Conservation (phyloP, 2,797 vertebrate genomes). For the Eulemur rubriventer region DNA sequence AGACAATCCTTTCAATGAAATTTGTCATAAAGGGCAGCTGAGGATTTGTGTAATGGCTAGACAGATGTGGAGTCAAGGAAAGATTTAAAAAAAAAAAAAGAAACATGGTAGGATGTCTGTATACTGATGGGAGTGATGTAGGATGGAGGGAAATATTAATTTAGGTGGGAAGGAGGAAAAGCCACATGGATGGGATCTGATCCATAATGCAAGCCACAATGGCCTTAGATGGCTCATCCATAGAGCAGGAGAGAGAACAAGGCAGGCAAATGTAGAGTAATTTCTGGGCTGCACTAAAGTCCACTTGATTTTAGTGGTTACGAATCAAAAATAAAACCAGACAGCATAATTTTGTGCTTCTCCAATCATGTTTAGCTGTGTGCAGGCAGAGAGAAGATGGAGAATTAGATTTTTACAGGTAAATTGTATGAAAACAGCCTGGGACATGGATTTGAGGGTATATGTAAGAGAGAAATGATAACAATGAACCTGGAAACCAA, state of each 20-base stretch:
- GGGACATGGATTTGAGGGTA: background rate
- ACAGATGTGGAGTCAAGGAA: background rate
- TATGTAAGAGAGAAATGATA: background rate
- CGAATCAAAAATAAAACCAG: background rate
- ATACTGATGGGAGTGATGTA: background rate
- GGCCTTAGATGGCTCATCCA: background rate
- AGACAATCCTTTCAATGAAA: background rate
- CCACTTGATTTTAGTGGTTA: background rate
- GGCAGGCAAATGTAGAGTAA: background rate
- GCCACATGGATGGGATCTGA: background rate
- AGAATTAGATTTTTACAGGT: constrained; percentile 9
- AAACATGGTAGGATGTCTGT: background rate
- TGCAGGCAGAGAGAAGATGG: background rate
- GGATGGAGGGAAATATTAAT: background rate
- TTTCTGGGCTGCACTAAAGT: background rate
- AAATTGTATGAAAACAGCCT: background rate
- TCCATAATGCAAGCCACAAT: background rate
- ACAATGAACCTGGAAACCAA: background rate
- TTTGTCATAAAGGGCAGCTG: background rate
- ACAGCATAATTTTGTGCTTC: background rate
- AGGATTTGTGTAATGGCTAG: background rate
- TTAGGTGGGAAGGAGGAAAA: background rate
- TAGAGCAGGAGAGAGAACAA: background rate
- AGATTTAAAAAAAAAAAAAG: too few species aligned
- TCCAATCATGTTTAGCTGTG: background rate